Conservation (phyloP, 2,113 vertebrate species). For the Upupa epops region DNA sequence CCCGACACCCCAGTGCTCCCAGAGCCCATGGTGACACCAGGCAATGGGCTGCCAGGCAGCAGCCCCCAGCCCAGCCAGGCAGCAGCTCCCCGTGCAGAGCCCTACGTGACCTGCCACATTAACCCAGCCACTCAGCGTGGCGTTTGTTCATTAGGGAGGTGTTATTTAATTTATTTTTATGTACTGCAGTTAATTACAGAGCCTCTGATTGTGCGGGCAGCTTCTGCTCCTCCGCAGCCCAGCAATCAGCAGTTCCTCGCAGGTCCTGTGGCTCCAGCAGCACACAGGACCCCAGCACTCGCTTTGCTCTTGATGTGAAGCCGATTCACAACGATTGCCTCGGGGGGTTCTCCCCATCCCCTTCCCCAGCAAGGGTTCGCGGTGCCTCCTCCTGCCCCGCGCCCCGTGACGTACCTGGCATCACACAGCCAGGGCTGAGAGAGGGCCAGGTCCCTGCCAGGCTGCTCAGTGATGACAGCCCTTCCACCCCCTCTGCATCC, state of each 20-base stretch:
- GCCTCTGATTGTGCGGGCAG: not conserved
- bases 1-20: fast-evolving
- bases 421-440: not conserved
- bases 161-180: not conserved
- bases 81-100: not conserved
- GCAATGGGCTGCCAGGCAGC: fast-evolving
- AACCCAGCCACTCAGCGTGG: not conserved
- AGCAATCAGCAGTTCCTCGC: not conserved
- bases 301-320: not conserved
- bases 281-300: fast-evolving
- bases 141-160: not conserved
- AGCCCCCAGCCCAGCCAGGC: fast-evolving
- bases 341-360: fast-evolving
- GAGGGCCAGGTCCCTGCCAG: not conserved
- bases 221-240: not conserved
- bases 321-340: fast-evolving
- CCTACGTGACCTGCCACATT: fast-evolving
- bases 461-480: fast-evolving
- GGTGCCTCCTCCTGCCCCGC: fast-evolving
- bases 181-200: not conserved
- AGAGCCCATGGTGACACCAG: fast-evolving
- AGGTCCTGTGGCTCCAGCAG: not conserved
- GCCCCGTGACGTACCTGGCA: fast-evolving
- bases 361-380: fast-evolving
- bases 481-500: fast-evolving